Evolutionary conservation across 1,140 invertebrate species (phyloP), one percentile per base, ranked within the genome.

Genomic region (Drosophila yakuba): DNA sequence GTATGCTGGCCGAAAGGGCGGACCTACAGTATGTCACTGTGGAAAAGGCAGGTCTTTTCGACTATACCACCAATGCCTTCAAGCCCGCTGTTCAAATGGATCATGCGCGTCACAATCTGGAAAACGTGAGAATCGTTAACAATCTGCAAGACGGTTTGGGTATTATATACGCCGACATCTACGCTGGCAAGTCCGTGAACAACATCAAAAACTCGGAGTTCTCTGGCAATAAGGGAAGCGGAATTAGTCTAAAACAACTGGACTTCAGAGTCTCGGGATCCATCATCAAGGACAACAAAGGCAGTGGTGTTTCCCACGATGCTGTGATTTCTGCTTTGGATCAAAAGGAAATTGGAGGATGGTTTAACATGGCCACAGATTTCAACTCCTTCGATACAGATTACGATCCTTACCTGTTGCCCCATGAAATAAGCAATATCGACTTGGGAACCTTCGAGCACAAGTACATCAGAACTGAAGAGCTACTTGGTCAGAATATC

Each of bases 41-140:
- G 56, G 97, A 98, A 93, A 96, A 96, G 93, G 97, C 98, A 5
- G 99, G 99, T 0, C 93, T 99, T 0, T 94, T 99, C 15, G 99
- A 99, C 93, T 99, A 98, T 91, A 95, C 96, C 0, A 98, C 96
- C 0, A 96, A 97, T 92, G 91, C 94, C 3, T 99, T 99, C 78
- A 98, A 97, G 91, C 97, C 97, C 48, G 99, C 98, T 0, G 92
- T 99, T 2, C 98, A 99, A 93, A 97, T 99, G 61, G 99, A 99
- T 93, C 98, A 99, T 93, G 97, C 98, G 55, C 95, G 97, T 57
- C 98, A 99, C 90, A 96, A 97, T 25, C 93, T 99, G 71, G 96
- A 98, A 86, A 96, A 96, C 75, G 94, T 98, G 4, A 94, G 95
- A 78, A 93, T 98, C 2, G 93, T 94, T 0, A 95, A 97, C 75